Conservation (phyloP, 2,113 vertebrate species). For the Petromus typicus region DNA sequence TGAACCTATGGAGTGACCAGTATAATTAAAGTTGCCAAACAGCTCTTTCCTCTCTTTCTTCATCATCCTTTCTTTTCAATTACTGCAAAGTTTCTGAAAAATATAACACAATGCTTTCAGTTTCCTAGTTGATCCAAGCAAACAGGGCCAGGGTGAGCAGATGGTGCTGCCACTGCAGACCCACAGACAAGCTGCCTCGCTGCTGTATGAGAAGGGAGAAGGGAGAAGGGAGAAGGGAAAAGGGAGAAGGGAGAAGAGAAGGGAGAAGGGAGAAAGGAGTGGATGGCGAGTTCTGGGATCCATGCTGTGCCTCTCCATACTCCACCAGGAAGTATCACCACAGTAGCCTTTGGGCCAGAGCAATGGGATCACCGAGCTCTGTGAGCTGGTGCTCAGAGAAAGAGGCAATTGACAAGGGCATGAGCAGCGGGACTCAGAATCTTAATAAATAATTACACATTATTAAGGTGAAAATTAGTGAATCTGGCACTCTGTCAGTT, state of each 20-base stretch:
- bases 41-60: slow-evolving; percentile 16
- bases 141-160: slow-evolving; percentile 67
- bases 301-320: not conserved
- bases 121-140: slow-evolving; percentile 62
- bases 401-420: not conserved
- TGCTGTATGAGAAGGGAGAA: not conserved
- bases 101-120: slow-evolving; percentile 58
- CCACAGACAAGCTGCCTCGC: slow-evolving; percentile 10
- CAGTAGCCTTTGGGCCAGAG: not conserved
- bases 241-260: too few relatives aligned
- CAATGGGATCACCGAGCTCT: slow-evolving; percentile 23
- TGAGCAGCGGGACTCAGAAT: slow-evolving; percentile 34
- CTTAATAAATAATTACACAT: slow-evolving; percentile 70
- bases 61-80: slow-evolving; percentile 71
- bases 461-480: slow-evolving; percentile 76
- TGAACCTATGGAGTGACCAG: slow-evolving; percentile 52
- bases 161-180: not conserved
- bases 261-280: not conserved
- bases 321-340: not conserved
- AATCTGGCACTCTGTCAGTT: slow-evolving; percentile 67
- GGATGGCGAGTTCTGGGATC: not conserved
- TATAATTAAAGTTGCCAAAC: slow-evolving; percentile 68
- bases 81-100: slow-evolving; percentile 74
- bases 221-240: not conserved
- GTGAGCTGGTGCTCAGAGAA: not conserved